These are phyloP conservation scores for Apodemia zela DNA, from an alignment of 2,888 invertebrate genomes.

Conservation along the genomic window DNA sequence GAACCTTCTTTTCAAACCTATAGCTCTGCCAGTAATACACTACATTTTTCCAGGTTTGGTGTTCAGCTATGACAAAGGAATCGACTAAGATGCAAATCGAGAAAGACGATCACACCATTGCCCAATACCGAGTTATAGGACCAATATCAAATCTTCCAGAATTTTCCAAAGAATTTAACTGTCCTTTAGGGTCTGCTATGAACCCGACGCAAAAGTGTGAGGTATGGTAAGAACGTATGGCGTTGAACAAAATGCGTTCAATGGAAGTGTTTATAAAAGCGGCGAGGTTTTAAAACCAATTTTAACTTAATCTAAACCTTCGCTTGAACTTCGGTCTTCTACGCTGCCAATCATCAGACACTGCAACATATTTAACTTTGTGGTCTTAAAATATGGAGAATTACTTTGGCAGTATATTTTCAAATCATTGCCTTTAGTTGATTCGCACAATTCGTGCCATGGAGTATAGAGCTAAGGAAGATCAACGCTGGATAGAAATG, in stretches of 20 bases:
- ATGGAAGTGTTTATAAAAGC: background rate
- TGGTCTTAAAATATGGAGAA: background rate
- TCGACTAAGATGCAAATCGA: conserved; percentile 91
- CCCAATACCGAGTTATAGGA: conserved; percentile 92
- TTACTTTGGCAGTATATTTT: background rate
- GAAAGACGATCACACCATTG: conserved; percentile 95
- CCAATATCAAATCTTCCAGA: conserved; percentile 92
- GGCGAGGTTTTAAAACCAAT: background rate
- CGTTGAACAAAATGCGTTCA: conserved; percentile 7
- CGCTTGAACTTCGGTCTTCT: background rate
- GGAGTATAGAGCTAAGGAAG: too few relatives aligned
- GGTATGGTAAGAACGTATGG: conserved; percentile 84
- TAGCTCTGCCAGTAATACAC: background rate
- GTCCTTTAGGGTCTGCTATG: conserved; percentile 88
- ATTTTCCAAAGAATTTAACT: conserved; percentile 90
- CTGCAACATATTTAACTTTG: background rate
- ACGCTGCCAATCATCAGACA: background rate
- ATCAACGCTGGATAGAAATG: too few relatives aligned
- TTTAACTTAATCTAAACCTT: background rate
- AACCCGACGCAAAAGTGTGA: conserved; percentile 92
- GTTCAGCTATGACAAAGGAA: conserved; percentile 92
- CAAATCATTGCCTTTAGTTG: background rate
- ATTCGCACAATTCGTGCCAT: background rate
- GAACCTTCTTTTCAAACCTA: background rate
- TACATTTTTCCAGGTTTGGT: conserved; percentile 86